Evolutionary conservation across 1,140 invertebrate genomes (phyloP).

Genomic region (Stenopsyche tienmushanensis): DNA sequence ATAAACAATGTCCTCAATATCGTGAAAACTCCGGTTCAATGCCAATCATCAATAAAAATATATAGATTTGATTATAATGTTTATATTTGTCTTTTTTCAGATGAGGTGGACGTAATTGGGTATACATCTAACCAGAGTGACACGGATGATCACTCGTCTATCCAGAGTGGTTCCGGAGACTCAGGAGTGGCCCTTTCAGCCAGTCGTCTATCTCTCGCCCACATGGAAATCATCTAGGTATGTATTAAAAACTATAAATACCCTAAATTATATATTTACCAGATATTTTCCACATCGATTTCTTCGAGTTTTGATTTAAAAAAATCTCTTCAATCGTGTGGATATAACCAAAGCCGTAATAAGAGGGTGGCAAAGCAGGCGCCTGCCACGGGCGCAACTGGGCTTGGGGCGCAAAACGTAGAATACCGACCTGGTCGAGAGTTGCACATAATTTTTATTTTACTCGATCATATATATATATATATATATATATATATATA

Average conservation of each 20-base stretch:
- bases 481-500: constrained; percentile 1
- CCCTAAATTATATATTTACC: no score
- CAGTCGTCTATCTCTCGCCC: constrained; percentile 65
- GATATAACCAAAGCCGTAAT: no score
- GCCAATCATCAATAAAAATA: neutral
- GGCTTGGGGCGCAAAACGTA: no score
- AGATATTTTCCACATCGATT: no score
- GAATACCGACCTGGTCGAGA: no score
- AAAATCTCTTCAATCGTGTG: neutral
- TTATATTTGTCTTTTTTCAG: constrained; percentile 59
- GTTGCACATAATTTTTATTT: no score
- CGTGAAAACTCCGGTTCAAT: no score
- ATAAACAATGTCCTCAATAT: no score
- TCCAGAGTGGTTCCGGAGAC: constrained; percentile 74
- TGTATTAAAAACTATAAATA: neutral
- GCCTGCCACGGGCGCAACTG: no score
- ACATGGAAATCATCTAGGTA: constrained; percentile 51
- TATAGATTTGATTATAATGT: constrained; percentile 9
- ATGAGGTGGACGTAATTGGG: constrained; percentile 86
- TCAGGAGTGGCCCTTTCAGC: constrained; percentile 75
- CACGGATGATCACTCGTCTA: constrained; percentile 78
- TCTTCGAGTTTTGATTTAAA: no score
- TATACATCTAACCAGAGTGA: constrained; percentile 85
- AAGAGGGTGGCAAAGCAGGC: no score
- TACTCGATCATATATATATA: no score